Percentiles rank a stretch among this genome's conserved stretches.
phyloP scores from a whole-genome alignment of 2,113 vertebrate genomes.

The Cavia aperea region DNA sequence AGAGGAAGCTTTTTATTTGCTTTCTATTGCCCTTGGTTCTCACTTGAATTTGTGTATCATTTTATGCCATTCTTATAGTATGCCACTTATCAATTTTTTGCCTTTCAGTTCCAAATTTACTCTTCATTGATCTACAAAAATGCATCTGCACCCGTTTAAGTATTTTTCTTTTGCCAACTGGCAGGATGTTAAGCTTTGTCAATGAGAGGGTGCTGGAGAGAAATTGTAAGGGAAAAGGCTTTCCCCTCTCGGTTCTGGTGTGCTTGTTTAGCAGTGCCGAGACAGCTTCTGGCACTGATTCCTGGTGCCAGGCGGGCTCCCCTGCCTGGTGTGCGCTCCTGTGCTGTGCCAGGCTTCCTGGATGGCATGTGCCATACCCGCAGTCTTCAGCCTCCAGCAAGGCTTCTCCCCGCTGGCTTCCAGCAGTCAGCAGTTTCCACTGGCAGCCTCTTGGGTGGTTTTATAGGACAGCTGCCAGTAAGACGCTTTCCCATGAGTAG shows the following conservation, averaged over 20 bases:
- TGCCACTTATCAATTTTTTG: slow-evolving; percentile 13
- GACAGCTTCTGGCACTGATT: not conserved
- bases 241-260: not conserved
- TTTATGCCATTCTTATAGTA: not conserved
- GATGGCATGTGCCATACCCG: not conserved
- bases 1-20: slow-evolving; percentile 23
- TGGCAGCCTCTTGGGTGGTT: not conserved
- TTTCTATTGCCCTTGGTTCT: not conserved
- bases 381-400: not conserved
- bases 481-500: not conserved
- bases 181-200: not conserved
- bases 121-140: slow-evolving; percentile 7
- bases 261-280: not conserved
- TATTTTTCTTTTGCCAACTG: slow-evolving; percentile 10
- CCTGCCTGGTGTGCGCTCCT: not conserved
- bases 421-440: not conserved
- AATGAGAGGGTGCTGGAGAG: not conserved
- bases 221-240: not conserved
- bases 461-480: not conserved
- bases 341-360: not conserved
- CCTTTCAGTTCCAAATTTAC: not conserved
- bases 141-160: not conserved
- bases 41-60: not conserved
- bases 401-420: not conserved
- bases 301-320: not conserved